Conservation (phyloP, 92 coral and sea anemone genomes). For the Palythoa grandis region DNA sequence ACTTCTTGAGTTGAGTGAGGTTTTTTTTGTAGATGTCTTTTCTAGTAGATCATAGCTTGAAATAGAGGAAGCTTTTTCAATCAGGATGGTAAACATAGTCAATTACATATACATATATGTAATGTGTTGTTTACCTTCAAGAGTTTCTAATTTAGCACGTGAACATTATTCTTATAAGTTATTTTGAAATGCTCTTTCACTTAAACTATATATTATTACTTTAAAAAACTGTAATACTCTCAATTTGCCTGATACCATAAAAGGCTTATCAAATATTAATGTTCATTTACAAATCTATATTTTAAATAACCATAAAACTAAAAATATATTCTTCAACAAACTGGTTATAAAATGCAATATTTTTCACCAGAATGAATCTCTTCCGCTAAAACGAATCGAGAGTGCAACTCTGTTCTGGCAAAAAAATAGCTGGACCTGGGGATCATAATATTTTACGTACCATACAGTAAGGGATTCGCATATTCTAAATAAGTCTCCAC, state of each 20-base stretch:
- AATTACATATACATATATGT: too few relatives aligned
- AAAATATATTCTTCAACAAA: neutral
- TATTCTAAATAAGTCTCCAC: neutral
- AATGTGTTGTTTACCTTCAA: too few relatives aligned
- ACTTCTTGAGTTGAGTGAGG: too few relatives aligned
- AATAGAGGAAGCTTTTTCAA: too few relatives aligned
- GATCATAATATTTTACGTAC: conserved; percentile 21
- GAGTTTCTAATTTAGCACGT: too few relatives aligned
- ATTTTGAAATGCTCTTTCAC: too few relatives aligned
- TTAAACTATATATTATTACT: too few relatives aligned
- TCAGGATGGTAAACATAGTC: too few relatives aligned
- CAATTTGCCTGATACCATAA: neutral
- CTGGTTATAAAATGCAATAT: neutral
- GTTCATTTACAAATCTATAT: neutral
- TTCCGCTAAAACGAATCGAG: conserved; percentile 8
- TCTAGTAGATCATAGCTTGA: too few relatives aligned
- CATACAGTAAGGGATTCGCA: conserved; percentile 23
- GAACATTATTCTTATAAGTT: too few relatives aligned
- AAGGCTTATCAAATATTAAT: neutral
- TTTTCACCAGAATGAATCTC: neutral
- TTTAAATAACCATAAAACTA: neutral
- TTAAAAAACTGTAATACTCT: neutral
- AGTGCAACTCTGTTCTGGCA: conserved; percentile 23
- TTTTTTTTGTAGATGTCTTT: too few relatives aligned
- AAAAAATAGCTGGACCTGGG: conserved; percentile 27